Evolutionary conservation across 2,113 vertebrate genomes (phyloP).

Genomic region (Pardalotus punctatus): DNA sequence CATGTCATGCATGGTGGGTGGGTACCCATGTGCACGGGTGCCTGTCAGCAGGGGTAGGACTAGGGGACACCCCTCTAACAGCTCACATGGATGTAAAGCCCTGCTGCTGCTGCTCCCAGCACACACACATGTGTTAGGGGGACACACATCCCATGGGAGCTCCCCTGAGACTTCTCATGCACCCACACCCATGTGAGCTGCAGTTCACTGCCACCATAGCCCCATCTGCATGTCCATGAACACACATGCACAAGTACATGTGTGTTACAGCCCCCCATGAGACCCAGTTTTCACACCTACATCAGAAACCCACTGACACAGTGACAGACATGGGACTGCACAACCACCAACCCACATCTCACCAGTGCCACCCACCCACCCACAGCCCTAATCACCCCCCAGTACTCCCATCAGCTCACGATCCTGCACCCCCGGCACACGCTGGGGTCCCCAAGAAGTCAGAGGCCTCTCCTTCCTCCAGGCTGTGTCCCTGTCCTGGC

Average conservation of each 20-base stretch:
- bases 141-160: not conserved
- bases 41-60: accelerated
- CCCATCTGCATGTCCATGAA: not conserved
- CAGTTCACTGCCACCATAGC: not conserved
- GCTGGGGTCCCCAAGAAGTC: not conserved
- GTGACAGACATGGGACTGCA: not conserved
- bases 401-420: not conserved
- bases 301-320: not conserved
- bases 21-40: accelerated
- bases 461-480: not conserved
- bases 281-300: not conserved
- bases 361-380: not conserved
- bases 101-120: not conserved
- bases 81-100: not conserved
- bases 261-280: not conserved
- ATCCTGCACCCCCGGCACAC: accelerated
- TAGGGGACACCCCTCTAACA: not conserved
- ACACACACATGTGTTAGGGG: accelerated
- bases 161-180: not conserved
- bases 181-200: accelerated
- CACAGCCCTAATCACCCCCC: not conserved
- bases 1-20: accelerated
- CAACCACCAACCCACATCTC: not conserved
- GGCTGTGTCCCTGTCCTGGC: not conserved
- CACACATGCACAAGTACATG: not conserved